These are phyloP conservation scores for Pterocles burchelli DNA, from an alignment of 2,113 vertebrate genomes.

Conservation along the genomic window DNA sequence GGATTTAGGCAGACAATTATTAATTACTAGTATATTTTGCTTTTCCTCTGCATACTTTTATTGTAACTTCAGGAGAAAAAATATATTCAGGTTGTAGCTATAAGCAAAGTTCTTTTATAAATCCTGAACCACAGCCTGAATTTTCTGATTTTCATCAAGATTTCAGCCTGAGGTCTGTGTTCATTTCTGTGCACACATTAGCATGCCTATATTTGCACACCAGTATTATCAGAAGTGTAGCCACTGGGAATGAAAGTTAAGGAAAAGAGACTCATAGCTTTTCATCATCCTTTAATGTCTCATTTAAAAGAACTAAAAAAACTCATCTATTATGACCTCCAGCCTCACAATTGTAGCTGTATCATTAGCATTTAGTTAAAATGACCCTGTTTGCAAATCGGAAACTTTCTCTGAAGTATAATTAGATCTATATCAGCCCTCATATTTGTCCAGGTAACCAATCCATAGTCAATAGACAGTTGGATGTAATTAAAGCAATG, in stretches of 20 bases:
- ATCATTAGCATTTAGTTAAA: not conserved
- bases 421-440: not conserved
- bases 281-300: not conserved
- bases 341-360: not conserved
- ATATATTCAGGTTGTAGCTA: not conserved
- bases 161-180: not conserved
- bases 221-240: not conserved
- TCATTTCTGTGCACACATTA: not conserved
- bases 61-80: not conserved
- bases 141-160: not conserved
- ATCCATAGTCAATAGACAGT: not conserved
- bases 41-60: not conserved
- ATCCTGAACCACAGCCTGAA: not conserved
- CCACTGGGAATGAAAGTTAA: not conserved
- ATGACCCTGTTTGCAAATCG: not conserved
- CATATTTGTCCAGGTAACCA: not conserved
- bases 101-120: not conserved
- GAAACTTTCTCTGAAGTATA: not conserved
- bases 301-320: not conserved
- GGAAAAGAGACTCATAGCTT: not conserved
- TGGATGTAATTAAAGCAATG: not conserved
- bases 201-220: not conserved
- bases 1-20: not conserved
- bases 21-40: not conserved
- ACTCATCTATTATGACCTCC: not conserved